Conservation (phyloP, 2,888 invertebrate genomes). For the Colostygia pectinataria region DNA sequence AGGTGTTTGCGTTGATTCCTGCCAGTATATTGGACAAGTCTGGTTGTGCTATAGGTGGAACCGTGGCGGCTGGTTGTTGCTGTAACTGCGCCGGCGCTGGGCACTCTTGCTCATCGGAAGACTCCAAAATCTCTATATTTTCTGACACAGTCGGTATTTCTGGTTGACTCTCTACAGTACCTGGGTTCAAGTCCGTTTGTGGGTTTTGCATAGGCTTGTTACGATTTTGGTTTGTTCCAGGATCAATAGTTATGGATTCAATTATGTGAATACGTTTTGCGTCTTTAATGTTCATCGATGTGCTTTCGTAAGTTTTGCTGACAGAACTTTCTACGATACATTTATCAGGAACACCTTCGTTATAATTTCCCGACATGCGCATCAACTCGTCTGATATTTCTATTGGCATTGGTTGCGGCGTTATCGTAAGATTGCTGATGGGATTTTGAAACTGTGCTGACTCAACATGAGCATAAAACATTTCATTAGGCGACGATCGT, state of each 20-base stretch:
- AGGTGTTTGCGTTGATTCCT: conserved; percentile 69
- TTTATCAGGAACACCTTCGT: conserved; percentile 3
- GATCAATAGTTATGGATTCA: conserved; percentile 62
- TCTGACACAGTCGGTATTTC: conserved; percentile 11
- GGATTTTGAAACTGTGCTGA: conserved; percentile 8
- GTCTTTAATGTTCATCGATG: conserved; percentile 47
- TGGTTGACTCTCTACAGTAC: conserved; percentile 21
- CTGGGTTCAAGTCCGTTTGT: conserved; percentile 22
- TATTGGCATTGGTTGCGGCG: conserved; percentile 43
- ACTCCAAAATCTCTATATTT: conserved; percentile 14
- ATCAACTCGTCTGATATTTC: conserved; percentile 54
- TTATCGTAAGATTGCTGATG: conserved; percentile 24
- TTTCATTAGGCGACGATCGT: conserved; percentile 18
- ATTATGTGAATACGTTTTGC: conserved; percentile 63
- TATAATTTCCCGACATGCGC: conserved; percentile 37
- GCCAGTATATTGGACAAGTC: conserved; percentile 64
- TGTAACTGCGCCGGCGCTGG: conserved; percentile 6
- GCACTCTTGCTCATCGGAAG: conserved; percentile 10
- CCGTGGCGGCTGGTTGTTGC: conserved; percentile 4
- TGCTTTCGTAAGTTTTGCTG: conserved; percentile 29
- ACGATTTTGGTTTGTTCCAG: conserved; percentile 28
- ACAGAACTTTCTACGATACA: neutral
- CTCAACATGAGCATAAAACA: conserved; percentile 1
- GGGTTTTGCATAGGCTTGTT: conserved; percentile 2
- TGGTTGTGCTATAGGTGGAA: conserved; percentile 39